A percentile compares a stretch with the other conserved stretches of the same genome.
Evolutionary conservation across 2,797 vertebrate genomes (phyloP).

Genomic region (Bufotes viridis): DNA sequence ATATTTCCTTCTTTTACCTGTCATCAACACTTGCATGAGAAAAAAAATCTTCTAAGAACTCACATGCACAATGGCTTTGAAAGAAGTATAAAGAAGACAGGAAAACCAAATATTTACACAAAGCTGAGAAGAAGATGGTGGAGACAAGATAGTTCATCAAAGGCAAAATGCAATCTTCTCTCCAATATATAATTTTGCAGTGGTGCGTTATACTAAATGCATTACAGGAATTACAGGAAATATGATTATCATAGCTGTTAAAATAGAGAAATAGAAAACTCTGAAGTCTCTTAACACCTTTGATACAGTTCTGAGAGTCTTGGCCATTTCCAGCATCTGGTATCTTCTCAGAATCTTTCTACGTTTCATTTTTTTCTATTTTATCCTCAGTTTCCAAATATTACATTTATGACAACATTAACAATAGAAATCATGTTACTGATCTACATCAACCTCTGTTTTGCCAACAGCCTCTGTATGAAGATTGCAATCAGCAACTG

Average conservation of each 20-base stretch:
- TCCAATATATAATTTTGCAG: background rate
- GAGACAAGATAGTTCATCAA: background rate
- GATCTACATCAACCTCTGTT: slow-evolving; percentile 46
- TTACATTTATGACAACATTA: too few species aligned
- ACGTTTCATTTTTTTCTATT: too few species aligned
- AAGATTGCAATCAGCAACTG: slow-evolving; percentile 64
- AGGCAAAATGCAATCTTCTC: background rate
- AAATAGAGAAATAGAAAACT: background rate
- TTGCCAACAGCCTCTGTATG: slow-evolving; percentile 45
- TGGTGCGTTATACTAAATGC: background rate
- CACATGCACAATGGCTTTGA: too few species aligned
- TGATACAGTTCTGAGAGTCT: background rate
- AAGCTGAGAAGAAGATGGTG: too few species aligned
- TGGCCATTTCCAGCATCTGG: background rate
- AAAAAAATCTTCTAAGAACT: too few species aligned
- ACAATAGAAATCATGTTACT: background rate
- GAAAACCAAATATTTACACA: too few species aligned
- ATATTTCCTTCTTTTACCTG: too few species aligned
- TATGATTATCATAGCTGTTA: background rate
- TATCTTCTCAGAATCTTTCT: background rate
- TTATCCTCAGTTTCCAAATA: too few species aligned
- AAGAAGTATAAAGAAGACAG: too few species aligned
- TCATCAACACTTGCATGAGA: too few species aligned
- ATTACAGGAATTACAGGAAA: background rate
- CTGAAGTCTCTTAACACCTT: background rate